These are phyloP conservation scores for Orthonychiurus folsomi DNA, from an alignment of 2,888 invertebrate species.

Conservation along the genomic window DNA sequence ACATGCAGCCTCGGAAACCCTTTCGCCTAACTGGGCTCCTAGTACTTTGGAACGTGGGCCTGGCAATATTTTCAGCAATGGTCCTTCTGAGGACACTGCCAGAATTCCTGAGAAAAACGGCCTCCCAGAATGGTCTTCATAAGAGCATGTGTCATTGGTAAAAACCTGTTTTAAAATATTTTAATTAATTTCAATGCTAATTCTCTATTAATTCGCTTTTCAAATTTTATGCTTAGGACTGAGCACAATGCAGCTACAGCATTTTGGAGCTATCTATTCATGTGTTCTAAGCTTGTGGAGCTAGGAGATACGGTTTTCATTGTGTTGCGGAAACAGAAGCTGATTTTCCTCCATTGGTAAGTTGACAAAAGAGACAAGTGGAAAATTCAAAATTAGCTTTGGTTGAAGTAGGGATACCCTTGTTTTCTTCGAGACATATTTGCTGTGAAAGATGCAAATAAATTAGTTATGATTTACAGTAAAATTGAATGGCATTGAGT, in stretches of 20 bases:
- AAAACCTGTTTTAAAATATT: not conserved
- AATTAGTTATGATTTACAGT: no score
- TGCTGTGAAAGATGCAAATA: not conserved
- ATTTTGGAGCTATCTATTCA: conserved; percentile 32
- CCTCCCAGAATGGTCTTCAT: conserved; percentile 32
- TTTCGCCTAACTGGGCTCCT: conserved; percentile 31
- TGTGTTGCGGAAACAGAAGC: conserved; percentile 34
- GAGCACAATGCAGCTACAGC: conserved; percentile 35
- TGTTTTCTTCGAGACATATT: not conserved
- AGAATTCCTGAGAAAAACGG: conserved; percentile 30
- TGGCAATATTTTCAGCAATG: conserved; percentile 33
- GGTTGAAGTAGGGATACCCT: no score
- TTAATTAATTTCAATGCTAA: no score
- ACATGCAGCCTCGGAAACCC: conserved; percentile 27
- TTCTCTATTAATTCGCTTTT: not conserved
- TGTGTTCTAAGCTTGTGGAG: conserved; percentile 31
- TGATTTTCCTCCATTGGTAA: conserved; percentile 34
- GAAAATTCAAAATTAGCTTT: no score
- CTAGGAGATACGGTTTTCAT: conserved; percentile 36
- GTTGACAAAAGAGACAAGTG: not conserved
- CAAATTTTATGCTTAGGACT: conserved; percentile 18
- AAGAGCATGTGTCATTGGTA: conserved; percentile 37
- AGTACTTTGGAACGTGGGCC: conserved; percentile 29
- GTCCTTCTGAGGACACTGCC: conserved; percentile 31
- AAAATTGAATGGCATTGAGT: no score